phyloP scores from a whole-genome alignment of 1,140 invertebrate genomes.

The Cotesia glomerata region DNA sequence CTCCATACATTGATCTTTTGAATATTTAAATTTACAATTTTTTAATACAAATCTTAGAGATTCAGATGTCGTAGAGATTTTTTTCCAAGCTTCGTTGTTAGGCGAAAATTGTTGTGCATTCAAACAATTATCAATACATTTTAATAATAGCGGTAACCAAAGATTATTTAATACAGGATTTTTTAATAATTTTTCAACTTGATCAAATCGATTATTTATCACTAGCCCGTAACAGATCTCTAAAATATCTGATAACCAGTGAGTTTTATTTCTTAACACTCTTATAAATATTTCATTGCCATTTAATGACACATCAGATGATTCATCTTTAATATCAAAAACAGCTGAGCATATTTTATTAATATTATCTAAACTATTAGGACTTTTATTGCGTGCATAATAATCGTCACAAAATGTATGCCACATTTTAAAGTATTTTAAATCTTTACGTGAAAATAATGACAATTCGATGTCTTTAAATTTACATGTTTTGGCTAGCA shows the following conservation, averaged over 20 bases:
- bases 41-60: slow-evolving; percentile 44
- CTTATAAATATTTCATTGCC: slow-evolving; percentile 46
- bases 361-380: slow-evolving; percentile 34
- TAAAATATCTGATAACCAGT: slow-evolving; percentile 54
- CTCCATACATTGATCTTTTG: slow-evolving; percentile 35
- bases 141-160: slow-evolving; percentile 46
- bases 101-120: slow-evolving; percentile 20
- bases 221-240: slow-evolving; percentile 44
- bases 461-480: slow-evolving; percentile 46
- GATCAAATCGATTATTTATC: slow-evolving; percentile 37
- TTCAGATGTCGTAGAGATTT: slow-evolving; percentile 33
- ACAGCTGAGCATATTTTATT: slow-evolving; percentile 43
- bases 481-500: slow-evolving; percentile 35
- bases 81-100: slow-evolving; percentile 29
- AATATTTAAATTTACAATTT: slow-evolving; percentile 37
- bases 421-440: slow-evolving; percentile 47
- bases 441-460: slow-evolving; percentile 49
- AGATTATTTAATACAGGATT: slow-evolving; percentile 39
- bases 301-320: slow-evolving; percentile 27
- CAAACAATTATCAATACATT: slow-evolving; percentile 38
- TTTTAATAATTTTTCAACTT: slow-evolving; percentile 41
- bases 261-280: slow-evolving; percentile 37
- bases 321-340: slow-evolving; percentile 36
- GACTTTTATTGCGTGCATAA: slow-evolving; percentile 29
- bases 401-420: slow-evolving; percentile 41